Conservation (phyloP, 2,888 invertebrate species). For the Zygaena filipendulae region DNA sequence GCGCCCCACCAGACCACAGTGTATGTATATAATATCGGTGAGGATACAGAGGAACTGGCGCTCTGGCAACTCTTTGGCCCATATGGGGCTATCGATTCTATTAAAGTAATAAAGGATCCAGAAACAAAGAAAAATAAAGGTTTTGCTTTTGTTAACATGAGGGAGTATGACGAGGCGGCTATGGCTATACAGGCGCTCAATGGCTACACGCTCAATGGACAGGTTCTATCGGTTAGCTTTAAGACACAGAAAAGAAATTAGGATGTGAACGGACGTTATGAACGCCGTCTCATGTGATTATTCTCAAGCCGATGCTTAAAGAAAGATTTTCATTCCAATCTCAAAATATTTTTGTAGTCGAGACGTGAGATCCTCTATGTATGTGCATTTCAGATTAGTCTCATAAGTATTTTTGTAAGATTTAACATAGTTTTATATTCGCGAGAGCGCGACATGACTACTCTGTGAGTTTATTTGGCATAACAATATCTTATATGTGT, state of each 20-base stretch:
- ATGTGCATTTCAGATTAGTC: constrained; percentile 67
- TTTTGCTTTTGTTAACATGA: constrained; percentile 65
- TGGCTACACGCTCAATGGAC: constrained; percentile 65
- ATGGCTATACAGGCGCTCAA: constrained; percentile 66
- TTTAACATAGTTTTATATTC: constrained; percentile 63
- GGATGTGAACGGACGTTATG: constrained; percentile 47
- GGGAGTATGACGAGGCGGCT: constrained; percentile 64
- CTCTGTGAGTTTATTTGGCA: constrained; percentile 38
- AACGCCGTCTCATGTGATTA: constrained; percentile 52
- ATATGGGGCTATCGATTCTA: constrained; percentile 64
- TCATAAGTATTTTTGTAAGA: constrained; percentile 69
- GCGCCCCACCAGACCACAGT: constrained; percentile 60
- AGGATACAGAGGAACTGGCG: constrained; percentile 62
- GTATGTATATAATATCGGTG: constrained; percentile 65
- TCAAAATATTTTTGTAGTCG: constrained; percentile 67
- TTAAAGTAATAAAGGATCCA: constrained; percentile 65
- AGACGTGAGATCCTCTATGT: constrained; percentile 63
- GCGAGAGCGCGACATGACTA: constrained; percentile 65
- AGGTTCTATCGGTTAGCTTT: constrained; percentile 68
- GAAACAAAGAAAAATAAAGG: constrained; percentile 68
- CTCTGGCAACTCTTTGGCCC: constrained; percentile 66
- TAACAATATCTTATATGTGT: not conserved
- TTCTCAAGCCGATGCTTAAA: constrained; percentile 56
- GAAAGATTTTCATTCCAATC: constrained; percentile 64
- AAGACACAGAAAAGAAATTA: constrained; percentile 66